phyloP scores from a whole-genome alignment of 2,113 vertebrate species.

The Calonectris borealis region DNA sequence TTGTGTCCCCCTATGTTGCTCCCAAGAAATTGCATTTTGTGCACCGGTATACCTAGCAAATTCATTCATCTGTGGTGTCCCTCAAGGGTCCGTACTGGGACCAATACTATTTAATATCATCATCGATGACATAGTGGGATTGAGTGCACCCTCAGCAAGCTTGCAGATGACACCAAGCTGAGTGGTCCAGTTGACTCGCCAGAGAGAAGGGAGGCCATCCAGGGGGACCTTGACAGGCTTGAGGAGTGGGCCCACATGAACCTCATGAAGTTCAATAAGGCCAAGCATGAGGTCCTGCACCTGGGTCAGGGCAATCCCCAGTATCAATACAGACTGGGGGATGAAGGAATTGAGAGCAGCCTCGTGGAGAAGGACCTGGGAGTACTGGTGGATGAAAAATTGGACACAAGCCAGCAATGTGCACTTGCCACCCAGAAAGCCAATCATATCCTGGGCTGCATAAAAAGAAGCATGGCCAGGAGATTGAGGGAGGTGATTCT shows the following conservation, averaged over 20 bases:
- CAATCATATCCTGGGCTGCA: neutral
- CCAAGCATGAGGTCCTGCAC: neutral
- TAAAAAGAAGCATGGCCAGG: rapidly evolving
- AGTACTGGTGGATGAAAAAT: neutral
- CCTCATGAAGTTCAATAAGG: neutral
- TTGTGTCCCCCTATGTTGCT: neutral
- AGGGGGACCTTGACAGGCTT: neutral
- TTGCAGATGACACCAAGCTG: neutral
- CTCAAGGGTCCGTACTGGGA: rapidly evolving
- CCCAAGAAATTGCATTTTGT: neutral
- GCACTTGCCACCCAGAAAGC: neutral
- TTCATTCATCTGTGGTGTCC: neutral
- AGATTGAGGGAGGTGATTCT: neutral
- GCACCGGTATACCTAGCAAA: neutral
- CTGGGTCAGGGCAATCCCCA: neutral
- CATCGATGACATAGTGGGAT: neutral
- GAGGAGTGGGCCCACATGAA: neutral
- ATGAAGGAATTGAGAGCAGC: neutral
- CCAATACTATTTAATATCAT: neutral
- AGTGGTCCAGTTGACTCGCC: neutral
- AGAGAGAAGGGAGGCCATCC: neutral
- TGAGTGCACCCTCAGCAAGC: neutral
- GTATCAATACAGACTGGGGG: rapidly evolving
- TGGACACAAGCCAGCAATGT: neutral
- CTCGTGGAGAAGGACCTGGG: neutral